Conservation (phyloP, 1,140 invertebrate genomes). For the Drosophila rhopaloa region DNA sequence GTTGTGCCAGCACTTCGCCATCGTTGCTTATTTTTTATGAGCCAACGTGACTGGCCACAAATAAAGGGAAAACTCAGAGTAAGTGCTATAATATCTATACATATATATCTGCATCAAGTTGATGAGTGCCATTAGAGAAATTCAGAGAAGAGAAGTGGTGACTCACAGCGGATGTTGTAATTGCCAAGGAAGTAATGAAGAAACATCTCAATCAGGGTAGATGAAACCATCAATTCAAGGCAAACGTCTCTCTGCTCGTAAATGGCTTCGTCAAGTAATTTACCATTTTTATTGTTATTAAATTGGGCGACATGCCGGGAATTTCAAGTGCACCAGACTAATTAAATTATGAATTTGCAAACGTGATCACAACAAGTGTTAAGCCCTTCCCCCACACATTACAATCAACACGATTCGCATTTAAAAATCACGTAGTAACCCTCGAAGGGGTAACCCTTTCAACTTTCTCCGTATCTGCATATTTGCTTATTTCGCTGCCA, state of each 20-base stretch:
- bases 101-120: slow-evolving; percentile 41
- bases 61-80: neutral
- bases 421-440: slow-evolving; percentile 42
- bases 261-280: slow-evolving; percentile 3
- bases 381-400: slow-evolving; percentile 1
- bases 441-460: slow-evolving; percentile 48
- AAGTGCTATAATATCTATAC: slow-evolving; percentile 1
- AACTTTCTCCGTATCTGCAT: slow-evolving; percentile 60
- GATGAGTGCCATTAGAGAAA: slow-evolving; percentile 58
- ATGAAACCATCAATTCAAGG: neutral
- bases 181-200: slow-evolving; percentile 38
- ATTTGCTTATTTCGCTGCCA: slow-evolving; percentile 51
- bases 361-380: slow-evolving; percentile 61
- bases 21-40: slow-evolving; percentile 58
- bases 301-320: slow-evolving; percentile 49
- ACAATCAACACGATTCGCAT: slow-evolving; percentile 21
- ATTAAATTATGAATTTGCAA: slow-evolving; percentile 74
- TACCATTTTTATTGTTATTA: slow-evolving; percentile 40
- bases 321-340: slow-evolving; percentile 62
- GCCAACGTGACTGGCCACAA: slow-evolving; percentile 50
- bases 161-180: slow-evolving; percentile 73
- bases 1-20: slow-evolving; percentile 22
- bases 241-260: neutral
- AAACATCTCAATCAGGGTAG: slow-evolving; percentile 2
- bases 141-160: slow-evolving; percentile 21